These are phyloP conservation scores for Drosophila kuntzei DNA, from an alignment of 2,888 invertebrate species.

Conservation along the genomic window DNA sequence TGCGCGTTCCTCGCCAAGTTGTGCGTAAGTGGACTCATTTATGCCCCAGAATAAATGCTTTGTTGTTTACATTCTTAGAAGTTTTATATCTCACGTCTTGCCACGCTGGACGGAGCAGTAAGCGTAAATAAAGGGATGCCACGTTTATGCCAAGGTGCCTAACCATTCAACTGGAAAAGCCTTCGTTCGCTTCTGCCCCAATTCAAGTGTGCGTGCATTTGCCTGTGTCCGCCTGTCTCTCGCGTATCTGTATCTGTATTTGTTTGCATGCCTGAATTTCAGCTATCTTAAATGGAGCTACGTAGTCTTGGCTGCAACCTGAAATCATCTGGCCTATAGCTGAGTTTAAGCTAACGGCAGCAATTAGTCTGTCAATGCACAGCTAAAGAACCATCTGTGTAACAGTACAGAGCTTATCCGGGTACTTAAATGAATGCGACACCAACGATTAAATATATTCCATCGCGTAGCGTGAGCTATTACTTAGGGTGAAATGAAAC, in stretches of 20 bases:
- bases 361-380: conserved; percentile 25
- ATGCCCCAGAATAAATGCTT: conserved; percentile 72
- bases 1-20: conserved; percentile 41
- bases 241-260: conserved; percentile 6
- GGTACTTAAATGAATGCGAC: conserved; percentile 24
- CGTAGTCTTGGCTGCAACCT: conserved; percentile 12
- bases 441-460: conserved; percentile 25
- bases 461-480: background rate
- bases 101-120: conserved; percentile 45
- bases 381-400: conserved; percentile 13
- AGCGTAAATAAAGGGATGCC: conserved; percentile 36
- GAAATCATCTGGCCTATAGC: conserved; percentile 30
- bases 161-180: conserved; percentile 58
- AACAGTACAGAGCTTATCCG: conserved; percentile 21
- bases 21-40: conserved; percentile 78
- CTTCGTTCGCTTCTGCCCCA: conserved; percentile 22
- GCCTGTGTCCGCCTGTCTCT: conserved; percentile 17
- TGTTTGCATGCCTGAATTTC: conserved; percentile 40
- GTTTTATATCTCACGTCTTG: conserved; percentile 73
- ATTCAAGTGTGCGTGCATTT: conserved; percentile 30
- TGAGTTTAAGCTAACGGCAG: conserved; percentile 31
- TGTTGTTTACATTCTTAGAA: conserved; percentile 77
- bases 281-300: conserved; percentile 29
- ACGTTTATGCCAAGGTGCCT: conserved; percentile 35
- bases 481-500: background rate